These are phyloP conservation scores for Epizoanthus illoricatus DNA, from an alignment of 92 coral and sea anemone species.

Conservation along the genomic window DNA sequence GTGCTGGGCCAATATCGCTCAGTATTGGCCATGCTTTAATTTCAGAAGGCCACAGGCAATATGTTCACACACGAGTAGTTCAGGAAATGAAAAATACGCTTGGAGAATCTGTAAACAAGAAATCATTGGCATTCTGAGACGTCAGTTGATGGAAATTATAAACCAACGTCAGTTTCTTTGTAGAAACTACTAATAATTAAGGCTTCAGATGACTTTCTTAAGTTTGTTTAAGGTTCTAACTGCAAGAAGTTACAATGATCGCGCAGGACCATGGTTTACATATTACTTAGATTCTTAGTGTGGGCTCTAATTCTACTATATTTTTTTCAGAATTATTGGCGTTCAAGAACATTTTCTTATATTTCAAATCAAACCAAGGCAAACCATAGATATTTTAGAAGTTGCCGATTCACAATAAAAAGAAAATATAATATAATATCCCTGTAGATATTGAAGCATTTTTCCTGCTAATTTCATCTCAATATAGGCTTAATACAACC, in stretches of 20 bases:
- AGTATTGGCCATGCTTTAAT: slow-evolving; percentile 28
- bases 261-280: too few species aligned
- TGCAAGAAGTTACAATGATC: too few species aligned
- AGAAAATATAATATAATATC: neutral
- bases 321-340: neutral
- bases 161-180: neutral
- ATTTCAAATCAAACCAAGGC: neutral
- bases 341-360: neutral
- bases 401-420: slow-evolving; percentile 10
- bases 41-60: slow-evolving; percentile 38
- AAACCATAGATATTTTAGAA: neutral
- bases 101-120: slow-evolving; percentile 36
- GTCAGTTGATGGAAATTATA: neutral
- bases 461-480: slow-evolving; percentile 13
- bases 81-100: slow-evolving; percentile 36
- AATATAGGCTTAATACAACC: slow-evolving; percentile 18
- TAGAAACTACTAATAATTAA: too few species aligned
- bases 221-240: too few species aligned
- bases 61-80: slow-evolving; percentile 43
- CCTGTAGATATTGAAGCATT: slow-evolving; percentile 16
- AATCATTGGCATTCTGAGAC: slow-evolving; percentile 30
- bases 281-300: too few species aligned
- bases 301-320: too few species aligned
- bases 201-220: too few species aligned
- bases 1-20: slow-evolving; percentile 35